phyloP scores from a whole-genome alignment of 2,113 vertebrate species.

The Centrocercus urophasianus region DNA sequence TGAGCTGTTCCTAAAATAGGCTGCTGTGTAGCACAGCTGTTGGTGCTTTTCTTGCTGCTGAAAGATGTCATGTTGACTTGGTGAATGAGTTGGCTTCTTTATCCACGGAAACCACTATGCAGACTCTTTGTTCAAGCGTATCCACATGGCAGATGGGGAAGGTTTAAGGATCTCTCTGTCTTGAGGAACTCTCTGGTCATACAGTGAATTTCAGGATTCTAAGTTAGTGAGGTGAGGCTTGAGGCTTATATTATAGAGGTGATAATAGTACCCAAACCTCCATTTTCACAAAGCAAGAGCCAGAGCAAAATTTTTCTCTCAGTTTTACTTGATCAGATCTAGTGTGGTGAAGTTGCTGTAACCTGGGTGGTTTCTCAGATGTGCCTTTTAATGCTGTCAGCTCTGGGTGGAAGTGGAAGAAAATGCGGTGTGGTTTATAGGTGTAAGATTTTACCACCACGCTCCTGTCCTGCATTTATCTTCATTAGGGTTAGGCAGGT shows the following conservation, averaged over 20 bases:
- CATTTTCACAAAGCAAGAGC: background rate
- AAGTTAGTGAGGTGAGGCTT: background rate
- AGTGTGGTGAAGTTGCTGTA: accelerated
- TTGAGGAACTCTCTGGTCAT: background rate
- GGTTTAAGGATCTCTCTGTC: background rate
- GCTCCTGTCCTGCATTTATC: background rate
- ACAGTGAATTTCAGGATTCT: background rate
- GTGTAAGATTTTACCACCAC: background rate
- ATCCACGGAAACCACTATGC: background rate
- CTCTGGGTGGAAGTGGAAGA: background rate
- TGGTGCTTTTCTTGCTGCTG: conserved; percentile 17
- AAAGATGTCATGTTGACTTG: background rate
- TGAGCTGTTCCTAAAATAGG: background rate
- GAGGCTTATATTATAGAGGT: background rate
- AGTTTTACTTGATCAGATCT: background rate
- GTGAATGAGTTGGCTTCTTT: background rate
- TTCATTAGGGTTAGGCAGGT: background rate
- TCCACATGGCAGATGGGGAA: background rate
- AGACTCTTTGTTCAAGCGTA: background rate
- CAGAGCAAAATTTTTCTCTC: background rate
- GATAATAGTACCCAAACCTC: background rate
- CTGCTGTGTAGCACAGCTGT: background rate
- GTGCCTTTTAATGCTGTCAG: background rate
- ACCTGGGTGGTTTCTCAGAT: background rate
- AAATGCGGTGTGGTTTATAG: background rate